These are phyloP conservation scores for Lepidochitona cinerea DNA, from an alignment of 2,888 invertebrate genomes.

Conservation along the genomic window DNA sequence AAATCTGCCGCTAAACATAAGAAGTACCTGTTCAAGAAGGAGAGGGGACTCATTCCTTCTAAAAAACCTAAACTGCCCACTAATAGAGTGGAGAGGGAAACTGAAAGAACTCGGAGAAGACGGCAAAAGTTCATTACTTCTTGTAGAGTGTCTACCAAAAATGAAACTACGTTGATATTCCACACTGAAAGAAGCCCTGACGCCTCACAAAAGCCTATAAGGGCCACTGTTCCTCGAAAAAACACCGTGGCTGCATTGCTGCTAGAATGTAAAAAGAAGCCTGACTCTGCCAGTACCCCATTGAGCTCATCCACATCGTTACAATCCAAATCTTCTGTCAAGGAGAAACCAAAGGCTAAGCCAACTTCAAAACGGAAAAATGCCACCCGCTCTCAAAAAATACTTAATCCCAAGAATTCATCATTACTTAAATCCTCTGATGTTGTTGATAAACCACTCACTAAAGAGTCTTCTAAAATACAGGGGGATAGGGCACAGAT, in stretches of 20 bases:
- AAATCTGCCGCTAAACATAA: constrained; percentile 37
- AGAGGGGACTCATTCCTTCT: not conserved
- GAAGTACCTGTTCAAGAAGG: constrained; percentile 37
- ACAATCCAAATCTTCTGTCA: not conserved
- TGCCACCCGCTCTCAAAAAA: not conserved
- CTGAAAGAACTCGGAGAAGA: not conserved
- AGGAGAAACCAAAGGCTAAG: not conserved
- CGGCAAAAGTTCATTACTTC: not conserved
- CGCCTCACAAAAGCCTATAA: not conserved
- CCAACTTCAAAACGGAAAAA: not conserved
- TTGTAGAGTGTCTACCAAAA: not conserved
- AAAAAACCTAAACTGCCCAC: not conserved
- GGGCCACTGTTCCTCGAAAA: not conserved
- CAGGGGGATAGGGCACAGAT: not conserved
- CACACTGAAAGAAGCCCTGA: not conserved
- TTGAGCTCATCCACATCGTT: not conserved
- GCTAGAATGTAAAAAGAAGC: not conserved
- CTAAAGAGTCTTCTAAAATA: not conserved
- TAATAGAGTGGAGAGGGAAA: not conserved
- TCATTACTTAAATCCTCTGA: not conserved
- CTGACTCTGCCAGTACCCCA: too few relatives aligned
- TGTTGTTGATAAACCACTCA: not conserved
- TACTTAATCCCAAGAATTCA: not conserved
- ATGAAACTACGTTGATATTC: not conserved
- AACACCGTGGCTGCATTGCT: not conserved